Percentiles rank a stretch among this genome's conserved stretches.
phyloP scores from a whole-genome alignment of 2,113 vertebrate genomes.

The Amblyornis subalaris region DNA sequence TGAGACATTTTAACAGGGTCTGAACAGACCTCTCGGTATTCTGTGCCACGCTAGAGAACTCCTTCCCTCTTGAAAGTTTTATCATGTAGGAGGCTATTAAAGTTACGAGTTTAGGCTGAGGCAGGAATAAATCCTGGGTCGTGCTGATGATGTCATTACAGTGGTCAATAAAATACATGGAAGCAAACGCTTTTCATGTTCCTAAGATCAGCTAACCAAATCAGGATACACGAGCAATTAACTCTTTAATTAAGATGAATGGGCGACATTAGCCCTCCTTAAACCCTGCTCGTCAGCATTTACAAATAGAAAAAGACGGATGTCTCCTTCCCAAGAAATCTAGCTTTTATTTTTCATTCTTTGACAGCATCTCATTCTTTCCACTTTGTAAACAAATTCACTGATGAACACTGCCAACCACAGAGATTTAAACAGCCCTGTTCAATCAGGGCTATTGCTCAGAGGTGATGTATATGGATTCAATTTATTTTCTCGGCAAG shows the following conservation, averaged over 20 bases:
- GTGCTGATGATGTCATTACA: slow-evolving; percentile 74
- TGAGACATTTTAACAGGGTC: slow-evolving; percentile 45
- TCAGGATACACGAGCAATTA: slow-evolving; percentile 80
- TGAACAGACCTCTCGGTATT: slow-evolving; percentile 59
- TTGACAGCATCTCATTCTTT: slow-evolving; percentile 65
- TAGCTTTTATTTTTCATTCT: slow-evolving; percentile 73
- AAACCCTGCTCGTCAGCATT: slow-evolving; percentile 80
- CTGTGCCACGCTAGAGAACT: slow-evolving; percentile 36
- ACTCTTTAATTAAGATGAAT: slow-evolving; percentile 86
- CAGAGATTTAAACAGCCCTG: slow-evolving; percentile 35
- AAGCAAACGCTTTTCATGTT: slow-evolving; percentile 59
- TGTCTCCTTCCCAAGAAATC: slow-evolving; percentile 71
- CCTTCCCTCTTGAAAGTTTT: slow-evolving; percentile 71
- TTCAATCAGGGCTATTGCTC: slow-evolving; percentile 42
- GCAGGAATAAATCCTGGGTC: slow-evolving; percentile 69
- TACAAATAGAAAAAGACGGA: slow-evolving; percentile 76
- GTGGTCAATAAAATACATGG: slow-evolving; percentile 74
- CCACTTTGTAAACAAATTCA: slow-evolving; percentile 65
- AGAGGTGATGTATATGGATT: slow-evolving; percentile 24
- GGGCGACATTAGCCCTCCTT: slow-evolving; percentile 78
- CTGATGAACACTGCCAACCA: slow-evolving; percentile 8
- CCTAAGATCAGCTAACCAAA: slow-evolving; percentile 69
- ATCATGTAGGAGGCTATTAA: slow-evolving; percentile 75
- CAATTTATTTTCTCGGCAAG: slow-evolving; percentile 26
- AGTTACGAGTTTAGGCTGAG: slow-evolving; percentile 64